Conservation (phyloP, 2,113 vertebrate genomes). For the Hydrolagus affinis region DNA sequence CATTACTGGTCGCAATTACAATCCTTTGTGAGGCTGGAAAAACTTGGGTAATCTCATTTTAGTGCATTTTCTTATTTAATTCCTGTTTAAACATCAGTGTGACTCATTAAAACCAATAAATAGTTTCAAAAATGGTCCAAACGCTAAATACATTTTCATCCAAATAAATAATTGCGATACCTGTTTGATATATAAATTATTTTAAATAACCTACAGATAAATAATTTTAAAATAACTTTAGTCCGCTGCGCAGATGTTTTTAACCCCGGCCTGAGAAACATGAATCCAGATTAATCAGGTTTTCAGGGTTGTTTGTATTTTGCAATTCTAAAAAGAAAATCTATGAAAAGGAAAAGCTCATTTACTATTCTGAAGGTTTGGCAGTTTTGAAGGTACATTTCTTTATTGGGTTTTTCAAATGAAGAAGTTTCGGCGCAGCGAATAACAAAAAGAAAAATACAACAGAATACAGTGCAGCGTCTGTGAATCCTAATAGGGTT, state of each 20-base stretch:
- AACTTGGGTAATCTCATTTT: too few relatives aligned
- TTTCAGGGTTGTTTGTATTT: not conserved
- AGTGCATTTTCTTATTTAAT: too few relatives aligned
- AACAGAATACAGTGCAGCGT: slow-evolving; percentile 1
- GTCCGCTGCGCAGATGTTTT: not conserved
- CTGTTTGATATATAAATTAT: too few relatives aligned
- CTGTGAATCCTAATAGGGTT: not conserved
- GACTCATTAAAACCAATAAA: too few relatives aligned
- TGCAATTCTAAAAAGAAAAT: not conserved
- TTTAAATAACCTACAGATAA: too few relatives aligned
- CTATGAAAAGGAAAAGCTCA: too few relatives aligned
- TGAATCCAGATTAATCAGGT: not conserved
- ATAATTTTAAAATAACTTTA: not conserved
- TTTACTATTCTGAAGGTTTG: not conserved
- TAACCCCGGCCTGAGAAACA: not conserved
- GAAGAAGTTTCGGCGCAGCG: not conserved
- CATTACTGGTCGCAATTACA: too few relatives aligned
- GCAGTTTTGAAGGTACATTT: not conserved
- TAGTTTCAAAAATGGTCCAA: too few relatives aligned
- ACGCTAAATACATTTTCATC: too few relatives aligned
- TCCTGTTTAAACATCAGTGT: too few relatives aligned
- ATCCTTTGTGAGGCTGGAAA: too few relatives aligned
- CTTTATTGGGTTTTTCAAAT: not conserved
- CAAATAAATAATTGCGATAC: too few relatives aligned
- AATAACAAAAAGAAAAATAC: not conserved